Evolutionary conservation across 2,797 vertebrate species (phyloP).

Genomic region (Sebastolobus alascanus): DNA sequence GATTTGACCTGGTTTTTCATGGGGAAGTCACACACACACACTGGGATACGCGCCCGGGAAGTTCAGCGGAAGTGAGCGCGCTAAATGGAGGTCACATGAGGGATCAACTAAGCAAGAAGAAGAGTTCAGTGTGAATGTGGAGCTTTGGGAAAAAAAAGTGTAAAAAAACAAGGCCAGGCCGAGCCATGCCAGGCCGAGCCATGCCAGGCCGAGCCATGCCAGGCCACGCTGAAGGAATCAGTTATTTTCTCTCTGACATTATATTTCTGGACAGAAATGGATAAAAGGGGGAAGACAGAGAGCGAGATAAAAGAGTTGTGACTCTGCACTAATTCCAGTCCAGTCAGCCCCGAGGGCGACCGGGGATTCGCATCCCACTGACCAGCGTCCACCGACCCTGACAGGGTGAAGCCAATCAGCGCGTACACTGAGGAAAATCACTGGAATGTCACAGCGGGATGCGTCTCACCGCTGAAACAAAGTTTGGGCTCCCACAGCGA

Average conservation of each 20-base stretch:
- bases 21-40: conserved; percentile 9
- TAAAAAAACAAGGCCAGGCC: not conserved
- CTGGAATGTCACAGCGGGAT: conserved; percentile 44
- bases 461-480: conserved; percentile 33
- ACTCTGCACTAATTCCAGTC: conserved; percentile 51
- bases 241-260: conserved; percentile 22
- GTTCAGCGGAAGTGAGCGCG: not conserved
- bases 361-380: conserved; percentile 49
- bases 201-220: not conserved
- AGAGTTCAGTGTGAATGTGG: conserved; percentile 24
- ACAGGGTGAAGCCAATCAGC: conserved; percentile 65
- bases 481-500: conserved; percentile 40
- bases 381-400: conserved; percentile 50
- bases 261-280: conserved; percentile 17
- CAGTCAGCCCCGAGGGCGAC: conserved; percentile 39
- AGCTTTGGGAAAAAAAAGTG: not conserved
- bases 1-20: conserved; percentile 68
- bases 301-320: conserved; percentile 35
- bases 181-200: not conserved
- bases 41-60: not conserved
- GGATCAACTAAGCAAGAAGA: conserved; percentile 24
- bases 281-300: conserved; percentile 7
- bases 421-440: conserved; percentile 37
- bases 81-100: conserved; percentile 47
- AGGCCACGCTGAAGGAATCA: conserved; percentile 28